A percentile compares a stretch with the other conserved stretches of the same genome.
Evolutionary conservation across 2,797 vertebrate species (phyloP).

Genomic region (Chelonia mydas): DNA sequence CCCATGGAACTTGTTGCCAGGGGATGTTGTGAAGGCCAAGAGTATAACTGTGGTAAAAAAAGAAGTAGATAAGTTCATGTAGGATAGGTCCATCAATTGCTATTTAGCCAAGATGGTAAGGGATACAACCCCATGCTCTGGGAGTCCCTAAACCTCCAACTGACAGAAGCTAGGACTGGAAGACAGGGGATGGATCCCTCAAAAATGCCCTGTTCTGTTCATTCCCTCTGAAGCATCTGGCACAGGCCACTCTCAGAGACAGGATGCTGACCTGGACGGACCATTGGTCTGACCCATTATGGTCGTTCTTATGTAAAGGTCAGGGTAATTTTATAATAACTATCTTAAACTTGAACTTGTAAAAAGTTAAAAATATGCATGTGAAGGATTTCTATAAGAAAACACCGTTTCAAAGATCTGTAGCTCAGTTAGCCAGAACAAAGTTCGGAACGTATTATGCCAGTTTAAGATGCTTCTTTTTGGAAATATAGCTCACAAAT

Average conservation of each 20-base stretch:
- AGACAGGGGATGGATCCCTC: no score
- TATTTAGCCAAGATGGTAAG: no score
- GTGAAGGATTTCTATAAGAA: background rate
- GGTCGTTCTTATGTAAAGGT: background rate
- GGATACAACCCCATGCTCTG: no score
- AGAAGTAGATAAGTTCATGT: no score
- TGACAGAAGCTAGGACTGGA: no score
- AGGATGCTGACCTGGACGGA: no score
- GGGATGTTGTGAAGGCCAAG: background rate
- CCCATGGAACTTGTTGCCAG: background rate
- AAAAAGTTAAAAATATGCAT: background rate
- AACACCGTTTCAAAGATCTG: background rate
- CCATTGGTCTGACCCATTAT: no score
- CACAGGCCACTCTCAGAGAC: no score
- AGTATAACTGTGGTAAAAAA: background rate
- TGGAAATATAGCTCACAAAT: background rate
- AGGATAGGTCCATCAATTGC: no score
- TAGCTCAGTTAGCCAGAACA: background rate
- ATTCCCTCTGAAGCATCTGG: no score
- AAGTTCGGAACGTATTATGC: background rate
- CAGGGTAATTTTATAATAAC: fast-evolving
- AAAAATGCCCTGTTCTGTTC: no score
- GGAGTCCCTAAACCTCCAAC: no score
- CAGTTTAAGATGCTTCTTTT: background rate
- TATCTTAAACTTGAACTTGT: background rate